Conservation (phyloP, 2,888 invertebrate species). For the Pachliopta kotzebuea region DNA sequence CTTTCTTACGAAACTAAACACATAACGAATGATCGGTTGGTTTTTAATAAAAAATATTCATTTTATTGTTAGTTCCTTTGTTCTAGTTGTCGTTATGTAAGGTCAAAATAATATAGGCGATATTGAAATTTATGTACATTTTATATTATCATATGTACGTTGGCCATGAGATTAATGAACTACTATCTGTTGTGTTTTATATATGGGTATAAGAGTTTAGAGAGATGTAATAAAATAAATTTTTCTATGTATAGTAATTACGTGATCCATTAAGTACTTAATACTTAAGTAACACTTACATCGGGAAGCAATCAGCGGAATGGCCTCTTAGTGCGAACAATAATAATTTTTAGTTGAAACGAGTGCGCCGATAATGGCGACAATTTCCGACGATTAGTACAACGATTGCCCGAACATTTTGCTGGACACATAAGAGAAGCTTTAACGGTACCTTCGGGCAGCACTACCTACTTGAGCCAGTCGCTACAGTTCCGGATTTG, state of each 20-base stretch:
- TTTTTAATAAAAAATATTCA: no score
- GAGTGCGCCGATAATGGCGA: slow-evolving; percentile 74
- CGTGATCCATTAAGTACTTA: slow-evolving; percentile 21
- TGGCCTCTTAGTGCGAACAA: slow-evolving; percentile 77
- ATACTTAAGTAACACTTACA: slow-evolving; percentile 35
- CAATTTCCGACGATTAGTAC: slow-evolving; percentile 78
- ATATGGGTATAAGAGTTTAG: neutral
- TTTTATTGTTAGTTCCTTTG: no score
- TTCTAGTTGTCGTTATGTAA: no score
- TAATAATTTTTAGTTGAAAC: slow-evolving; percentile 76
- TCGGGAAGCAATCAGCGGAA: slow-evolving; percentile 60
- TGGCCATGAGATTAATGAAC: no score
- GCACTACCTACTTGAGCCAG: slow-evolving; percentile 38
- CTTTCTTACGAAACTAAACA: slow-evolving; percentile 2
- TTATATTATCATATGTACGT: no score
- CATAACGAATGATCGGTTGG: neutral
- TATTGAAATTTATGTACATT: no score
- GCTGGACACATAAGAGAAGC: slow-evolving; percentile 70
- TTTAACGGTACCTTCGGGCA: slow-evolving; percentile 54
- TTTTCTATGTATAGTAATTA: slow-evolving; percentile 1
- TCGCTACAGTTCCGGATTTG: slow-evolving; percentile 14
- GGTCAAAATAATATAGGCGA: no score
- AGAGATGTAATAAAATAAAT: neutral
- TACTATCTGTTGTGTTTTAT: neutral
- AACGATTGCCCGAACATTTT: slow-evolving; percentile 55